Evolutionary conservation across 2,888 invertebrate genomes (phyloP).

Genomic region (Scaeva pyrastri): DNA sequence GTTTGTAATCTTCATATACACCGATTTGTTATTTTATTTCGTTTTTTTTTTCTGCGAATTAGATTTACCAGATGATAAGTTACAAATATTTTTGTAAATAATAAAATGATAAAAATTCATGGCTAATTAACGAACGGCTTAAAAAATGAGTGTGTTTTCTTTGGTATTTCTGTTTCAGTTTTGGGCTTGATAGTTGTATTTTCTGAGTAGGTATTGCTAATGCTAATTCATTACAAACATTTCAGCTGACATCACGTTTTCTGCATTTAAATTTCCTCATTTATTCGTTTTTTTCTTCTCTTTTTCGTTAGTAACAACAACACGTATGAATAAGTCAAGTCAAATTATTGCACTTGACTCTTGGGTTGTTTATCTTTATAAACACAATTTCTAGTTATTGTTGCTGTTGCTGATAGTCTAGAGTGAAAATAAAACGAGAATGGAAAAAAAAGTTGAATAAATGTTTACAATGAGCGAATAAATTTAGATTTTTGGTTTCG

Average conservation of each 20-base stretch:
- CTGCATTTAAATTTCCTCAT: constrained; percentile 30
- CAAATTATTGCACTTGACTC: constrained; percentile 42
- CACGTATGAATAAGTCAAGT: constrained; percentile 8
- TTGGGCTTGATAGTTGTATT: neutral
- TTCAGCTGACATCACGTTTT: constrained; percentile 40
- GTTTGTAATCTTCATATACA: neutral
- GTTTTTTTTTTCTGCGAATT: neutral
- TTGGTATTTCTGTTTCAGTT: neutral
- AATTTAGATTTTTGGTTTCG: constrained; percentile 23
- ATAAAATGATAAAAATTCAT: constrained; percentile 43
- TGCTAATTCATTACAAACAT: no score
- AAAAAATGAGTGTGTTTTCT: constrained; percentile 21
- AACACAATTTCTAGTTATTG: constrained; percentile 21
- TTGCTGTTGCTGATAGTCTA: constrained; percentile 11
- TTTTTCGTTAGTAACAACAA: constrained; percentile 8
- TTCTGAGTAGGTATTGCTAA: neutral
- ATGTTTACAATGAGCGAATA: constrained; percentile 30
- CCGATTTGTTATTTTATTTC: neutral
- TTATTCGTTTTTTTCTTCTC: neutral
- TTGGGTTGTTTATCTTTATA: constrained; percentile 29
- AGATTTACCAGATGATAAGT: constrained; percentile 24
- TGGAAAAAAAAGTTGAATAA: constrained; percentile 1
- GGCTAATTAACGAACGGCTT: constrained; percentile 62
- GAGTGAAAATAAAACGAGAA: constrained; percentile 16
- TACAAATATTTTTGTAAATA: constrained; percentile 74